phyloP scores from a whole-genome alignment of 2,113 vertebrate species.

The Sphaerodactylus townsendi region DNA sequence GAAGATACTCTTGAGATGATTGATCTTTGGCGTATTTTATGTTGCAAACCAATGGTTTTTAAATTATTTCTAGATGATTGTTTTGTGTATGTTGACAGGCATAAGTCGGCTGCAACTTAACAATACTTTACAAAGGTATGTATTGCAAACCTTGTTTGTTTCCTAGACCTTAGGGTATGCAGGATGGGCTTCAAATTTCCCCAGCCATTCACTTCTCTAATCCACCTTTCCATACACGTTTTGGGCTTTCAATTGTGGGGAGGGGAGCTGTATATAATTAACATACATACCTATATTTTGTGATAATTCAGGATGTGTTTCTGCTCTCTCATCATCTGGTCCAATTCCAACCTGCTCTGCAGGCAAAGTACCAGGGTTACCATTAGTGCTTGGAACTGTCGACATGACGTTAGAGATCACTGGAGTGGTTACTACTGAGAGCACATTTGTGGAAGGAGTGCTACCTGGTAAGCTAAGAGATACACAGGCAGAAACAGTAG shows the following conservation, averaged over 20 bases:
- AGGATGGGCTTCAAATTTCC: no score
- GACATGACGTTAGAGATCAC: constrained; percentile 61
- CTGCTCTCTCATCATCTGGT: constrained; percentile 66
- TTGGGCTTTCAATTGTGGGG: background rate
- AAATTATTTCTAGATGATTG: no score
- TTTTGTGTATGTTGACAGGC: no score
- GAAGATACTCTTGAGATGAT: no score
- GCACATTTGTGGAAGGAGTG: constrained; percentile 51
- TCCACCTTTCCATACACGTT: background rate
- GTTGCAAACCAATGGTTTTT: no score
- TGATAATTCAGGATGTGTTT: constrained; percentile 64
- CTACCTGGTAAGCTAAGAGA: constrained; percentile 58
- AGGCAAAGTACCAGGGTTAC: constrained; percentile 46
- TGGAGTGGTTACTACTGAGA: constrained; percentile 45
- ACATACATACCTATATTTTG: constrained; percentile 73
- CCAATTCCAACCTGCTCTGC: constrained; percentile 52
- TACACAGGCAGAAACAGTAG: constrained; percentile 47
- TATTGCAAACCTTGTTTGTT: no score
- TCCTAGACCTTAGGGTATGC: no score
- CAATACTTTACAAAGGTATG: no score
- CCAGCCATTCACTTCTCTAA: background rate
- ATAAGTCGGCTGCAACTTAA: no score
- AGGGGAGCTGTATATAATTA: background rate
- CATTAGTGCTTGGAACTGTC: constrained; percentile 53
- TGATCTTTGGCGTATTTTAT: no score